Base-by-base conservation (phyloP, 2,113 vertebrate genomes). In the Chionis minor region DNA sequence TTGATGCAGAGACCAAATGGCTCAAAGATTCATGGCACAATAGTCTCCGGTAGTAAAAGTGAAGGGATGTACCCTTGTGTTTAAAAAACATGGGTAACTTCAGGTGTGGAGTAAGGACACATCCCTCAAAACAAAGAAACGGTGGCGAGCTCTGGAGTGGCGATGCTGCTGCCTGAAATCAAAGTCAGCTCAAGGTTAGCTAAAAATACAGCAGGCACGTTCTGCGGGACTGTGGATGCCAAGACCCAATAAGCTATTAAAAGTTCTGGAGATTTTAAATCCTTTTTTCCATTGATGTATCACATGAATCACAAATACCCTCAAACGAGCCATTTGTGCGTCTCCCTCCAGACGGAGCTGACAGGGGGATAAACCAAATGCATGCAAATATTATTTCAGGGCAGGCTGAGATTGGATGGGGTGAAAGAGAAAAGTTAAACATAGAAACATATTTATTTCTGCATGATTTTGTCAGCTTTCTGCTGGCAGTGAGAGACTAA, bases 401-500 rank as follows among this genome's bases (percentile, higher is more conserved):
- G 93, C 95, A 90, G 81, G 92, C 94, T 66, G 96, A 92, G 94
- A 81, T 54, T 91, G 96, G 94, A 59, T 3, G 65, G 75, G 95
- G 95, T 88, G 92, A 96, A 90, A 92, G 96, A 80, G 92, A 90
- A 56, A 96, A 96, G 81, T 96, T 96, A 95, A 95, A 94, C 95
- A 96, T 28, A 95, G 87, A 84, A 97, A 84, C 95, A 96, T 96
- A 96, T 96, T 97, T 97, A 93, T 94, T 96, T 90, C 94, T 70
- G 92, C 92, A 94, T 95, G 71, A 92, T 95, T 94, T 92, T 91
- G 66, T 92, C 91, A 82, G 95, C 92, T 96, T 93, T 86, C 90
- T 80, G 84, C 92, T 54, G 90, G 91, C 88, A 73, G 90, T 0
- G 72, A 92, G 90, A 95, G 92, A 90, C 90, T 26, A 45, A 91